Conservation (phyloP, 2,888 invertebrate species). For the Hirtodrosophila cameraria region DNA sequence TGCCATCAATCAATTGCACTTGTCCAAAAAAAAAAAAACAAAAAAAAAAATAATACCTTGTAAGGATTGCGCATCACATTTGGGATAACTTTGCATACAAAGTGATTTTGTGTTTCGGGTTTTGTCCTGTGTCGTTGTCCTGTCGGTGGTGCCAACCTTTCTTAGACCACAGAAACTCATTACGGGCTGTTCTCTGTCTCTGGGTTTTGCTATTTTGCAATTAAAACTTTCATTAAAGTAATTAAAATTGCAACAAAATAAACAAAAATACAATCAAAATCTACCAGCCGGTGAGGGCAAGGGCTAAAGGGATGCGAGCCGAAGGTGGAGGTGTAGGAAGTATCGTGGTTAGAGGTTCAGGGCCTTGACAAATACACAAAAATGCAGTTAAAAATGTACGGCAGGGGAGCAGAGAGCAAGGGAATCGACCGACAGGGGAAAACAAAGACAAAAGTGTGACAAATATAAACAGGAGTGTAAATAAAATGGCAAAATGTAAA, state of each 20-base stretch:
- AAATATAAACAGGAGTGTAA: constrained; percentile 79
- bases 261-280: constrained; percentile 79
- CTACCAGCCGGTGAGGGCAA: constrained; percentile 23
- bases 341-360: constrained; percentile 41
- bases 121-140: constrained; percentile 28
- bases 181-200: constrained; percentile 50
- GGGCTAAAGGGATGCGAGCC: background rate
- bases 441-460: constrained; percentile 74
- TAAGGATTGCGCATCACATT: constrained; percentile 4
- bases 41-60: too few relatives aligned
- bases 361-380: constrained; percentile 74
- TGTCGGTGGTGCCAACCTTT: constrained; percentile 69
- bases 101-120: constrained; percentile 15
- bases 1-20: background rate
- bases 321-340: background rate
- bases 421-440: constrained; percentile 2
- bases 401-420: constrained; percentile 1
- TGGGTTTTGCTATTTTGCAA: constrained; percentile 80
- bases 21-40: background rate
- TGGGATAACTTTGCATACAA: constrained; percentile 16
- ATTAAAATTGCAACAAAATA: constrained; percentile 83
- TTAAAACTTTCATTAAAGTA: constrained; percentile 84
- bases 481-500: constrained; percentile 71
- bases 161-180: constrained; percentile 79
- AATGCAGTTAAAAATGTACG: constrained; percentile 71